phyloP scores from a whole-genome alignment of 2,797 vertebrate genomes.

The Epinephelus coioides region DNA sequence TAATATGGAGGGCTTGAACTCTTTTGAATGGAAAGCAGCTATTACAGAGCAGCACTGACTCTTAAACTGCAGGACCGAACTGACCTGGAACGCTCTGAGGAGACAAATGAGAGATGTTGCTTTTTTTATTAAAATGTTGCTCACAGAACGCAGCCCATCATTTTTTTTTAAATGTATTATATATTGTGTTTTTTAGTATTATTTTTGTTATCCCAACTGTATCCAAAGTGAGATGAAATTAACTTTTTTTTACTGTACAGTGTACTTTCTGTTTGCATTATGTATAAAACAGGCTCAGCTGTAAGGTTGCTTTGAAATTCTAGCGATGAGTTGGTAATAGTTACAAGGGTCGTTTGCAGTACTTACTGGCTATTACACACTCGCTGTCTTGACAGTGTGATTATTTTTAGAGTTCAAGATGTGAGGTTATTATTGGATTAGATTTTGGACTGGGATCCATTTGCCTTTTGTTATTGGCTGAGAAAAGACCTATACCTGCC shows the following conservation, averaged over 20 bases:
- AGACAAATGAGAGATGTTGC: constrained; percentile 52
- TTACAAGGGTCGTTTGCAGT: constrained; percentile 51
- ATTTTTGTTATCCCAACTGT: constrained; percentile 71
- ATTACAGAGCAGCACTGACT: constrained; percentile 39
- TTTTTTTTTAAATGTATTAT: constrained; percentile 55
- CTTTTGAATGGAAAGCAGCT: constrained; percentile 51
- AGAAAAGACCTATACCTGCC: constrained; percentile 47
- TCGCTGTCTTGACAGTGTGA: constrained; percentile 53
- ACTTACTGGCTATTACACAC: constrained; percentile 59
- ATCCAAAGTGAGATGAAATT: constrained; percentile 54
- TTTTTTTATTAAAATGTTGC: constrained; percentile 59
- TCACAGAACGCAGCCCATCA: constrained; percentile 50
- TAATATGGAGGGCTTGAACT: constrained; percentile 46
- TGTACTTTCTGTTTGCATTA: constrained; percentile 55
- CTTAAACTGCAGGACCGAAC: constrained; percentile 62
- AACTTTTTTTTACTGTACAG: constrained; percentile 71
- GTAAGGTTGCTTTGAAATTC: constrained; percentile 58
- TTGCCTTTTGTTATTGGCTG: constrained; percentile 62
- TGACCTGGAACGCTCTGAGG: constrained; percentile 52
- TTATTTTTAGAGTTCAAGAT: constrained; percentile 70
- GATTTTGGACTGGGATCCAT: constrained; percentile 59
- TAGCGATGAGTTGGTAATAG: constrained; percentile 44
- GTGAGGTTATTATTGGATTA: constrained; percentile 77
- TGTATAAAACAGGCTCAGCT: constrained; percentile 48
- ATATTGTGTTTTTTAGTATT: constrained; percentile 66